Base-by-base conservation (phyloP, 2,888 invertebrate species). In the Drosophila macrospina region DNA sequence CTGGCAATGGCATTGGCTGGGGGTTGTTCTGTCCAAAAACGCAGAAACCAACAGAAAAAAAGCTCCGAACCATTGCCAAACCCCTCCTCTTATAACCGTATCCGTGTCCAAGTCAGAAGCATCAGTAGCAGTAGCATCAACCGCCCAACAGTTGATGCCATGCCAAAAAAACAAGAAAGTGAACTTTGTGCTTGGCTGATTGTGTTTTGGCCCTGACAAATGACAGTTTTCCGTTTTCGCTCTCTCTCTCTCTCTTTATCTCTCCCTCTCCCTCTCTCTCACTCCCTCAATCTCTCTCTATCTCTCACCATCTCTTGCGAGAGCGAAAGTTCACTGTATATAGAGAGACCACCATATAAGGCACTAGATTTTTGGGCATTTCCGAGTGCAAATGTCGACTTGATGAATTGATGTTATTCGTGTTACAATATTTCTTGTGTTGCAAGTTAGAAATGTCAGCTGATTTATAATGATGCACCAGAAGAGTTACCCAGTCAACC, bases 1-100 rank as follows among this genome's bases (percentile, higher is more conserved):
- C 80, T 90, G 89, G 88, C 90, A 89, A 89, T 89, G 89, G 89
- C 90, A 90, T 86, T 90, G 88, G 77, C 55, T 74, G 60, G 77
- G 85, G 84, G 87, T 76, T 78, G 87, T 62, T 81, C 70, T 60
- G 57, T 36, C 75, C 61, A 81, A 65, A 63, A 66, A 45, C 34
- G 24, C 32, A 56, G 59, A 57, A 47, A 15, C 41, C 13, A 54
- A 32, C 61, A 74, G 47, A 47, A 60, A 54, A 61, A 78, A 75
- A 80, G 59, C 72, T 63, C 42, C 45, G 42, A 4, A 20, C 47
- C 47, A 28, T 60, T 60, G 36, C 44, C 54, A 13, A 37, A 26
- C 59, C 34, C 37, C 28, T 26, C 48, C 41, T 28, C 45, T 20
- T 3, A 51, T 11, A 37, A 48, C 32, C 28, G 11, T 45, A 50